Evolutionary conservation across 2,888 invertebrate species (phyloP).

Genomic region (Tetanocera ferruginea): DNA sequence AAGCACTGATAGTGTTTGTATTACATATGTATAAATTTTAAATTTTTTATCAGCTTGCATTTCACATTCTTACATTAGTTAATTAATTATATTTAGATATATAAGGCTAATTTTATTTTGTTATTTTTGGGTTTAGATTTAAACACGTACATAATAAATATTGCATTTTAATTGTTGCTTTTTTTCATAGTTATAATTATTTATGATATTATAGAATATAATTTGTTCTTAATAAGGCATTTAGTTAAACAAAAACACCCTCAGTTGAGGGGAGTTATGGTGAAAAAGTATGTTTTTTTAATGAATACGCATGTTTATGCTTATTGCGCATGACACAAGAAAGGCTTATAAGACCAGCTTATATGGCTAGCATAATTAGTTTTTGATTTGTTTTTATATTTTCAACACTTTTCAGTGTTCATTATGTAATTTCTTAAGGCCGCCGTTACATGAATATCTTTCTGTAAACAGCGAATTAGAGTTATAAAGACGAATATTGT

Average conservation of each 20-base stretch:
- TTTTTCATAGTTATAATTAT: background rate
- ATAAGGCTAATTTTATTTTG: slow-evolving; percentile 29
- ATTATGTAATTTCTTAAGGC: slow-evolving; percentile 44
- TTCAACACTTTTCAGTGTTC: slow-evolving; percentile 25
- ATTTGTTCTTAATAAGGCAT: slow-evolving; percentile 42
- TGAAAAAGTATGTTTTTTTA: background rate
- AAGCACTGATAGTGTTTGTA: background rate
- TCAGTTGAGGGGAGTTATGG: slow-evolving; percentile 35
- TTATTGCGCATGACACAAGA: slow-evolving; percentile 27
- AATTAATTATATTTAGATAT: slow-evolving; percentile 36
- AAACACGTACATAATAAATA: slow-evolving; percentile 39
- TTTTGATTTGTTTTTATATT: slow-evolving; percentile 25
- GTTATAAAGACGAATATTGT: no score
- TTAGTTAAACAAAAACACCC: slow-evolving; percentile 30
- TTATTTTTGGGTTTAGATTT: slow-evolving; percentile 35
- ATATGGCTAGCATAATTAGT: slow-evolving; percentile 61
- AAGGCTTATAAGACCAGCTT: slow-evolving; percentile 69
- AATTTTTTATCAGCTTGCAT: slow-evolving; percentile 4
- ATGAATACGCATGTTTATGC: background rate
- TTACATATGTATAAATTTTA: background rate
- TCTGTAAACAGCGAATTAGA: no score
- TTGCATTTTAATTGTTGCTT: slow-evolving; percentile 37
- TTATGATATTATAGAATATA: slow-evolving; percentile 13
- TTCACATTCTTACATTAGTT: slow-evolving; percentile 14
- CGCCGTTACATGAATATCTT: background rate